Base-by-base conservation (phyloP, 1,140 invertebrate species). In the Cherax destructor region DNA sequence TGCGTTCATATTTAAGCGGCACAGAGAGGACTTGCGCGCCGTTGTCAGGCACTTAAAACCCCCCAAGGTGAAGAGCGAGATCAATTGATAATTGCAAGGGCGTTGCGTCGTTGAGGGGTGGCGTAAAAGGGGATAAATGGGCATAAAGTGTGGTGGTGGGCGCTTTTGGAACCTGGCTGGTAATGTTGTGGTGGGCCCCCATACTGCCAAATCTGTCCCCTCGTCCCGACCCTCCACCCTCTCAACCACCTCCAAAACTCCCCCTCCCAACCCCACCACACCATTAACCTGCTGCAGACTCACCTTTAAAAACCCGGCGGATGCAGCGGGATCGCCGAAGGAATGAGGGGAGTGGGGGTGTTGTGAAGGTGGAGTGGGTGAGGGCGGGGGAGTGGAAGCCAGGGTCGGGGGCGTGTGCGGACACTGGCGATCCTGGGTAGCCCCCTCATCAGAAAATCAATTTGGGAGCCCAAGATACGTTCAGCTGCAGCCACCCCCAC, bases 371-470 rank as follows among this genome's bases (percentile, higher is more conserved):
- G 52, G 52, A 56, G 6, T 56, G 52, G 13, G 9, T 9, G 13
- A 56, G 65, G 16, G 16, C 1, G 18, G 65, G 13, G 1, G 65
- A 5, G 13, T n/a, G 65, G 21, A 3, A n/a, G 56, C 56, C 5
- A 69, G 65, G 21, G 18, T 69, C 65, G 13, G 65, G 56, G 65
- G 21, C 65, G 65, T 78, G 30, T 41, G 30, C 30, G 9, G 86
- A 87, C 86, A 76, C 76, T 87, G 86, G 86, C 86, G 86, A 87
- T 87, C 86, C 86, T 41, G 86, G 61, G 74, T 87, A 76, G 86
- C 76, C 79, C 74, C 52, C 86, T 87, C 86, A 87, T 87, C 86
- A 87, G 76, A 87, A 87, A 87, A 87, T 87, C 86, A 87, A 87
- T 87, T 87, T 87, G 86, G 76, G 86, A 74, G 86, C 86, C 9